Conservation (phyloP, 2,888 invertebrate species). For the Beris morrisii region DNA sequence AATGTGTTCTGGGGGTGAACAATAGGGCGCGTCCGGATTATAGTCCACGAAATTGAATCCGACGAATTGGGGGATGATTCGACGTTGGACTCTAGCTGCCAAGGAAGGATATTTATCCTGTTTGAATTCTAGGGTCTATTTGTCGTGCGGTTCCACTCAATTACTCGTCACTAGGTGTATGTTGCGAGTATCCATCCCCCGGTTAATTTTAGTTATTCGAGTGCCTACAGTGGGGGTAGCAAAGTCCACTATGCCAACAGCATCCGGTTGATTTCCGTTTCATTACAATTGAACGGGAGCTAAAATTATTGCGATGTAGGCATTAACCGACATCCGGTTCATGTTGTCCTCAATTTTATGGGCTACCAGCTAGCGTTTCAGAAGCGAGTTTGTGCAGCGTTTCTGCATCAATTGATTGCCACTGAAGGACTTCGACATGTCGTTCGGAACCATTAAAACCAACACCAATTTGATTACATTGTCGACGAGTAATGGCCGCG, state of each 20-base stretch:
- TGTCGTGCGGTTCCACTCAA: no score
- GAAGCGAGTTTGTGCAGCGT: constrained; percentile 5
- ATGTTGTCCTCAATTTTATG: constrained; percentile 27
- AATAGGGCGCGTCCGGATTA: no score
- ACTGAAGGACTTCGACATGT: constrained; percentile 12
- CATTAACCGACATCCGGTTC: constrained; percentile 31
- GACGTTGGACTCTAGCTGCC: no score
- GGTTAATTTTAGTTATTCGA: background rate
- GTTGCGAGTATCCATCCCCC: background rate
- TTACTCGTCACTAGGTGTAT: no score
- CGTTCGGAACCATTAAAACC: constrained; percentile 20
- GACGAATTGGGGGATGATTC: no score
- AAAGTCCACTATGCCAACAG: no score
- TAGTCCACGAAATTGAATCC: no score
- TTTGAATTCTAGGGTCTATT: no score
- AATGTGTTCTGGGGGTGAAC: no score
- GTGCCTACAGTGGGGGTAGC: background rate
- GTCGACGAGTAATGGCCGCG: constrained; percentile 18
- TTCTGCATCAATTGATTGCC: constrained; percentile 18
- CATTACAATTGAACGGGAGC: constrained; percentile 28
- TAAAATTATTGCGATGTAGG: constrained; percentile 27
- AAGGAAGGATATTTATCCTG: no score
- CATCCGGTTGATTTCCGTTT: constrained; percentile 13
- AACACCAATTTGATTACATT: constrained; percentile 27
- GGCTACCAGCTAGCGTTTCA: constrained; percentile 13